These are phyloP conservation scores for Piliocolobus tephrosceles DNA, from an alignment of 2,113 vertebrate genomes.

Conservation along the genomic window DNA sequence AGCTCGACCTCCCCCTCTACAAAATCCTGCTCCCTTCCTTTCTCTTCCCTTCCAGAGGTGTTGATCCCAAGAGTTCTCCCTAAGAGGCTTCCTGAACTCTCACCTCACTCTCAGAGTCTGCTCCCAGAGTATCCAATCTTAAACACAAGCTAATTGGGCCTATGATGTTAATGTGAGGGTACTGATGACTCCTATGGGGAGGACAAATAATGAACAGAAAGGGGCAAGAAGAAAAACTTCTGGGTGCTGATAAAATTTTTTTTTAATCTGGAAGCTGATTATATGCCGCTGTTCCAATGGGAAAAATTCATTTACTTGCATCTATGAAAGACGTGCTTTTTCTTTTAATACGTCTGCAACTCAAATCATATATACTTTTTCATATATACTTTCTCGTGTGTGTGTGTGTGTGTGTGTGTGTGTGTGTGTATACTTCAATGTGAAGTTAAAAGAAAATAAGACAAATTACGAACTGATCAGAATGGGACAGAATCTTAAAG, in stretches of 20 bases:
- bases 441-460: constrained; percentile 7
- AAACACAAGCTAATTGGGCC: not conserved
- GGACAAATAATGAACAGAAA: accelerated
- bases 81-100: not conserved
- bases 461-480: not conserved
- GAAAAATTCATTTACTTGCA: not conserved
- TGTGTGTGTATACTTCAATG: not conserved
- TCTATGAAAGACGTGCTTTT: not conserved
- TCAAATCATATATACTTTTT: not conserved
- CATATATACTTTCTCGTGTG: not conserved
- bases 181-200: accelerated
- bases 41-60: not conserved
- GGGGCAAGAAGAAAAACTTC: not conserved
- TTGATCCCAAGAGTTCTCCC: not conserved
- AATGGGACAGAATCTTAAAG: not conserved
- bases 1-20: not conserved
- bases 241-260: no score
- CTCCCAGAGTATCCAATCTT: not conserved
- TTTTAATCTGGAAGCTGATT: not conserved
- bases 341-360: not conserved
- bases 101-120: not conserved
- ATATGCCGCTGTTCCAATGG: not conserved
- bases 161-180: not conserved
- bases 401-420: no score
- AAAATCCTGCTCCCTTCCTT: not conserved